Percentiles rank a stretch among this genome's conserved stretches.
Evolutionary conservation across 2,797 vertebrate species (phyloP).

Genomic region (Oreortyx pictus): DNA sequence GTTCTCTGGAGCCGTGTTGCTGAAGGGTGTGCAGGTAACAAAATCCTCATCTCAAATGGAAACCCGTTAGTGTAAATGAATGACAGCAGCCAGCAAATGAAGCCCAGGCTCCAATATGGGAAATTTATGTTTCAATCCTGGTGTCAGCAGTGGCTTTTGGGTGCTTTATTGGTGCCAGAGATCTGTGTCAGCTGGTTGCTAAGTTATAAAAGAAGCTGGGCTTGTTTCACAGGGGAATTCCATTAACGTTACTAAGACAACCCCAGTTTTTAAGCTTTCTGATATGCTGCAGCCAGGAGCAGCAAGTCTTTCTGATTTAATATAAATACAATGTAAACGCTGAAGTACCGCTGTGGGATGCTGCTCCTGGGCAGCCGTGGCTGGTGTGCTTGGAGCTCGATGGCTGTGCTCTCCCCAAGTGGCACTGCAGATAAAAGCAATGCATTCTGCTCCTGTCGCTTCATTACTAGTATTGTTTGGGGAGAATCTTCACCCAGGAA

Average conservation of each 20-base stretch:
- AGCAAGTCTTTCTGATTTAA: too few species aligned
- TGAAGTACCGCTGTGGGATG: too few species aligned
- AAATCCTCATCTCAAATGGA: not conserved
- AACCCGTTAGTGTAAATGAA: accelerated
- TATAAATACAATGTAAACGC: too few species aligned
- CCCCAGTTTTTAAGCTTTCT: not conserved
- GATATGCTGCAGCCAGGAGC: accelerated
- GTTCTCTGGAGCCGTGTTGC: not conserved
- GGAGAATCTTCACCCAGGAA: too few species aligned
- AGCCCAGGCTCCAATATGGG: accelerated
- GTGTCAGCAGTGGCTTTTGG: not conserved
- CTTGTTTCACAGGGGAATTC: not conserved
- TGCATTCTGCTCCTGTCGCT: not conserved
- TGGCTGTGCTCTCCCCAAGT: too few species aligned
- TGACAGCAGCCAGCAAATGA: not conserved
- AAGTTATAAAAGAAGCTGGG: not conserved
- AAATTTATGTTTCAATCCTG: not conserved
- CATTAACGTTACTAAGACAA: not conserved
- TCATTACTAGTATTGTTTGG: too few species aligned
- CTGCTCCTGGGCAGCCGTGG: too few species aligned
- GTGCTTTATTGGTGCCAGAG: not conserved
- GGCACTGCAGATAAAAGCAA: too few species aligned
- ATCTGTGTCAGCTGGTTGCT: not conserved
- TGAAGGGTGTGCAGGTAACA: not conserved
- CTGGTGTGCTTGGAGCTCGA: too few species aligned